Percentiles rank a stretch among this genome's conserved stretches.
Evolutionary conservation across 2,888 invertebrate genomes (phyloP).

Genomic region (Ligdia adustata): DNA sequence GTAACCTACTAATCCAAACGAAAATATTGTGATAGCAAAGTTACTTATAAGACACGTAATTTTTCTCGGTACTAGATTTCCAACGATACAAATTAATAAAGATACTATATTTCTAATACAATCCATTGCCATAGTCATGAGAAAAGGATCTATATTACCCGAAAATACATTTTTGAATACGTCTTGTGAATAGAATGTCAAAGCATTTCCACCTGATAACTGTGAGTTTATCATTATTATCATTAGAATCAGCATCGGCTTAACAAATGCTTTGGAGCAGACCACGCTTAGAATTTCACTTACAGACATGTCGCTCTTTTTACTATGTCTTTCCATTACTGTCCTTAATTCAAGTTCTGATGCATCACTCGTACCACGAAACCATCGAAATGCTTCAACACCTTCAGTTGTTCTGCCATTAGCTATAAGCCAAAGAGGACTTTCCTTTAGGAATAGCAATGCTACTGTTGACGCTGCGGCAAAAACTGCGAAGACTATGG

Average conservation of each 20-base stretch:
- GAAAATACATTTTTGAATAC: conserved; percentile 1
- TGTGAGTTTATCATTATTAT: background rate
- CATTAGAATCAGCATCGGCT: background rate
- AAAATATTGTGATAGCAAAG: background rate
- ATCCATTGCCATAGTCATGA: background rate
- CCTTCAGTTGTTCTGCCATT: conserved; percentile 3
- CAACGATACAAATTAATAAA: background rate
- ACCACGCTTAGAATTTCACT: background rate
- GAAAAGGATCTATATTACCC: background rate
- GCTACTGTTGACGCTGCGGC: background rate
- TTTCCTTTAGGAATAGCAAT: background rate
- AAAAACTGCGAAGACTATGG: background rate
- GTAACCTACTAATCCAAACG: background rate
- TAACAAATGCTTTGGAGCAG: background rate
- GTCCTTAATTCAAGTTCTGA: background rate
- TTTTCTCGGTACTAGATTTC: background rate
- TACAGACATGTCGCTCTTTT: background rate
- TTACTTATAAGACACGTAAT: background rate
- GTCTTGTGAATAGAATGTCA: background rate
- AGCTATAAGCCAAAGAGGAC: conserved; percentile 3
- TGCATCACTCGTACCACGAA: background rate
- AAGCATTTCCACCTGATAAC: background rate
- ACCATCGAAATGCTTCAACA: conserved; percentile 1
- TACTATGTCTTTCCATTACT: background rate
- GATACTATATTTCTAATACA: background rate